These are phyloP conservation scores for Desmodus rotundus DNA, from an alignment of 2,113 vertebrate species.

Conservation along the genomic window DNA sequence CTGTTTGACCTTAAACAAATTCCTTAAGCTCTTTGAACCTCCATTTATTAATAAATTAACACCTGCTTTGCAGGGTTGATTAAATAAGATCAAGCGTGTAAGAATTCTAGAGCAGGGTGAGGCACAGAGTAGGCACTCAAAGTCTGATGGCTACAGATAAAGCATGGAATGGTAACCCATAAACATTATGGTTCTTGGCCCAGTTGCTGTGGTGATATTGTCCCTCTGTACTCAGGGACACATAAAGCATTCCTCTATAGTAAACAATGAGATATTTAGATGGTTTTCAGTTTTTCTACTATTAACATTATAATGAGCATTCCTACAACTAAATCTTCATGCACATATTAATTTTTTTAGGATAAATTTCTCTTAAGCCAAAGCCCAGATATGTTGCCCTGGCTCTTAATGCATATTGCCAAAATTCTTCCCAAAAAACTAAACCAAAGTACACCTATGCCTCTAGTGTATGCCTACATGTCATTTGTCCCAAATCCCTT, in stretches of 20 bases:
- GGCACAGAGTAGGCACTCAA: background rate
- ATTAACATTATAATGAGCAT: background rate
- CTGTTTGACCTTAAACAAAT: background rate
- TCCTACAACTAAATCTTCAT: background rate
- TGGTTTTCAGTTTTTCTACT: background rate
- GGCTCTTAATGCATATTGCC: background rate
- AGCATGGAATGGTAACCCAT: background rate
- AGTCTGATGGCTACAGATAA: background rate
- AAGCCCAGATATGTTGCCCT: background rate
- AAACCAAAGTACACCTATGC: background rate
- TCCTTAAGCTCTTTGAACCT: background rate
- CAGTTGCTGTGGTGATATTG: background rate
- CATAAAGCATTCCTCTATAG: background rate
- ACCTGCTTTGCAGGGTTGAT: background rate
- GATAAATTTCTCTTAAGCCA: background rate
- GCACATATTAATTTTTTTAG: background rate
- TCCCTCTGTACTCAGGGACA: background rate
- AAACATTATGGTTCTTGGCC: background rate
- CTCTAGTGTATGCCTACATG: background rate
- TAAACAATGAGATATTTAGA: slow-evolving; percentile 7
- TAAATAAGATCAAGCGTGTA: background rate
- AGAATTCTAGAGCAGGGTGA: background rate
- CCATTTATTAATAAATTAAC: background rate
- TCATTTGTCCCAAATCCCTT: background rate
- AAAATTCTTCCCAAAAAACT: background rate